These are phyloP conservation scores for Stegodyphus dumicola DNA, from an alignment of 1,140 invertebrate genomes.

Conservation along the genomic window DNA sequence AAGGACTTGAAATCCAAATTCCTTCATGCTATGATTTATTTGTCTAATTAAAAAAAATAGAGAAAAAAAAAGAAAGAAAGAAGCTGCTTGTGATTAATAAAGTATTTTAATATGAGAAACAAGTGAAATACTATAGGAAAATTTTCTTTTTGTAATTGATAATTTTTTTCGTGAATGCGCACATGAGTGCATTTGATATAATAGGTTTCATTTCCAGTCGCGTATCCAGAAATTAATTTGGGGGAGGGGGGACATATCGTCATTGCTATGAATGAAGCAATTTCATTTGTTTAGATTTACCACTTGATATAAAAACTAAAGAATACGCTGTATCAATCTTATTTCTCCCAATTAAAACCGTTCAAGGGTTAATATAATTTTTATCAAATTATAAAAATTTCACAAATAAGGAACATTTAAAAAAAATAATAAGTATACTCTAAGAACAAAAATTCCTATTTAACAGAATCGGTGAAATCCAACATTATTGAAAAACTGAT, in stretches of 20 bases:
- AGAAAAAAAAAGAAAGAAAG: too few species aligned
- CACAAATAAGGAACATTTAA: not conserved
- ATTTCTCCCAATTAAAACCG: not conserved
- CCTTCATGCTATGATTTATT: too few species aligned
- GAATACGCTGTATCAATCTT: not conserved
- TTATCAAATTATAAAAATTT: not conserved
- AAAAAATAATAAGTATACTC: not conserved
- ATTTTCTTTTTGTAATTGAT: too few species aligned
- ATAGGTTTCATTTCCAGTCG: too few species aligned
- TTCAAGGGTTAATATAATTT: not conserved
- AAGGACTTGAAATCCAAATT: too few species aligned
- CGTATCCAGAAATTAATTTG: not conserved
- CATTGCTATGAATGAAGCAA: not conserved
- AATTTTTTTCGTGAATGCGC: too few species aligned
- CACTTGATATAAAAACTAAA: not conserved
- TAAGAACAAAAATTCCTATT: not conserved
- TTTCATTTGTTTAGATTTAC: not conserved
- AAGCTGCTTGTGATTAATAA: too few species aligned
- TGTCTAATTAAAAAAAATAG: too few species aligned
- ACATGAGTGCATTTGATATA: too few species aligned
- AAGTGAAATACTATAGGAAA: too few species aligned
- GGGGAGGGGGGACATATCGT: not conserved
- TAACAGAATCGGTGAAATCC: not conserved
- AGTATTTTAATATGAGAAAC: too few species aligned
- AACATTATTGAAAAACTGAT: not conserved